These are phyloP conservation scores for Heterotilapia buettikoferi DNA, from an alignment of 2,113 vertebrate genomes.

Conservation along the genomic window DNA sequence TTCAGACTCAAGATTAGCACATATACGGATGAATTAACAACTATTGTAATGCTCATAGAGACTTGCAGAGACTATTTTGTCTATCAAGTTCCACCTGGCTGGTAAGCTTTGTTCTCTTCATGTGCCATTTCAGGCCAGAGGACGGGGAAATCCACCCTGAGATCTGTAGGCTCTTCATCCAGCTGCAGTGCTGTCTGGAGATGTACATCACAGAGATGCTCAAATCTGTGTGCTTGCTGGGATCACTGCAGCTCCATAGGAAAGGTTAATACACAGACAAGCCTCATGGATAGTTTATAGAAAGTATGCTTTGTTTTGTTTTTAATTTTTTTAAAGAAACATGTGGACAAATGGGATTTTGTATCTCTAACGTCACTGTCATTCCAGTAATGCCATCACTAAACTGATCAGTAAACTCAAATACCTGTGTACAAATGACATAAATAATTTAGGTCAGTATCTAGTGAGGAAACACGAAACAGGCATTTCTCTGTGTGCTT, in stretches of 20 bases:
- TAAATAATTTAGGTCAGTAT: not conserved
- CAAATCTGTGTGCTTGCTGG: slow-evolving; percentile 92
- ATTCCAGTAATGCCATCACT: not conserved
- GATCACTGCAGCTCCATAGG: slow-evolving; percentile 93
- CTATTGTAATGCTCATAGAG: not conserved
- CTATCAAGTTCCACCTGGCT: not conserved
- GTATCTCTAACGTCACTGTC: not conserved
- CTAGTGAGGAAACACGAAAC: not conserved
- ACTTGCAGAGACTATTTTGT: not conserved
- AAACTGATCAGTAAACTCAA: not conserved
- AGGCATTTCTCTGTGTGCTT: slow-evolving; percentile 28
- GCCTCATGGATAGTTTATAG: not conserved
- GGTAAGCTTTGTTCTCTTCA: not conserved
- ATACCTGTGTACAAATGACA: not conserved
- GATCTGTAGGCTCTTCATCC: slow-evolving; percentile 95
- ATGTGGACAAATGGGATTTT: not conserved
- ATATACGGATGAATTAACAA: not conserved
- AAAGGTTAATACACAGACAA: slow-evolving; percentile 76
- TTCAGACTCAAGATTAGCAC: not conserved
- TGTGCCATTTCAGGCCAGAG: slow-evolving; percentile 80
- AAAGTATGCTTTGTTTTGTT: not conserved
- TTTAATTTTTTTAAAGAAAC: not conserved
- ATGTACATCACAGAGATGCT: slow-evolving; percentile 99
- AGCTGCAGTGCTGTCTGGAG: slow-evolving; percentile 96
- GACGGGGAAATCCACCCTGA: slow-evolving; percentile 97